Evolutionary conservation across 2,797 vertebrate species (phyloP), one percentile per base, ranked within the genome.

Genomic region (Tapirus indicus): DNA sequence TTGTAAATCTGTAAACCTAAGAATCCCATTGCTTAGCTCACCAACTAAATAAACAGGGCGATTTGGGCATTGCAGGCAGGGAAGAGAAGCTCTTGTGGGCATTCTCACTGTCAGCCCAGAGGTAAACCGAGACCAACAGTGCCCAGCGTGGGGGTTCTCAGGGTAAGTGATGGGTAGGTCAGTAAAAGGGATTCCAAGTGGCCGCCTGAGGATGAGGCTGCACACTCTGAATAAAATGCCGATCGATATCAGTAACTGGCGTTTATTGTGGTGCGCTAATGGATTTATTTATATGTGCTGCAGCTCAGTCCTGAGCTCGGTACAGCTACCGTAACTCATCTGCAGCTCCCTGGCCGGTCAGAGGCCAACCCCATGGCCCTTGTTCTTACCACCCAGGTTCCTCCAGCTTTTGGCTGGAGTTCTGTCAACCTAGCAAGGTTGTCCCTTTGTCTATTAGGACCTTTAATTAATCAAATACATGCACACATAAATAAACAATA

Each of bases 301-400:
- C 27, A 12, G 35, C 54, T 47, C 9, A 29, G 35, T 49, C 27
- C 74, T 25, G 49, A 44, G 68, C 29, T 17, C 7, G 52, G 4
- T 41, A 23, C 23, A 68, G 66, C 47, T 14, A 38, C 7, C 29
- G 7, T 25, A 52, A 49, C 25, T 78, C 9, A 0, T 68, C 38
- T 16, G n/a, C 4, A 12, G 35, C 11, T 1, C 66, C 18, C 5
- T 0, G 0, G 66, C 20, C 41, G 4, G 5, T 21, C 12, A 47
- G 56, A 20, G n/a, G 18, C 66, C 0, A 1, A 35, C 38, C 77
- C 35, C n/a, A 72, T 20, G 8, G 27, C 14, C 64, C 54, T 38
- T 47, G 29, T 14, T 74, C 5, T 12, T 35, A 58, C 25, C 2
- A 11, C 47, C 7, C 21, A 52, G 23, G 27, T 60, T 66, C 62